Evolutionary conservation across 1,140 invertebrate genomes (phyloP), one percentile per base, ranked within the genome.

Genomic region (Ceratina calcarata): DNA sequence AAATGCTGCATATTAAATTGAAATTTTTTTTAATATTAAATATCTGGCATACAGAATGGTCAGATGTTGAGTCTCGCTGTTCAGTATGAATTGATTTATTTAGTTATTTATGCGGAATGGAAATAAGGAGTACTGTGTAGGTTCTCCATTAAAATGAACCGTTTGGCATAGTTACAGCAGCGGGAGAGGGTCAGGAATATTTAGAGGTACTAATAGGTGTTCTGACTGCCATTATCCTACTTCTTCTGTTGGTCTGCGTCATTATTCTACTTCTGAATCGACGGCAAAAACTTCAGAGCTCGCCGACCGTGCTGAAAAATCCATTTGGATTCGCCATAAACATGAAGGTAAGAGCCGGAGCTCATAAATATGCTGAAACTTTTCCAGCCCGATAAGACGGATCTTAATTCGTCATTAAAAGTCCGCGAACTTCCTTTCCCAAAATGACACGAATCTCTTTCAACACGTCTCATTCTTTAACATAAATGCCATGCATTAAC

Each of bases 191-290:
- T 78, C 94, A 96, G 81, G 94, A 95, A 73, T 95, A 95, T 88
- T 94, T 96, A 55, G 96, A 96, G 86, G 94, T 96, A 70, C 92
- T 96, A 68, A 96, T 96, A 80, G 96, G 96, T 27, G 95, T 96
- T 12, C 90, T 96, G 71, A 96, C 95, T 53, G 96, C 95, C 32
- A 94, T 96, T 76, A 95, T 96, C 87, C 93, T 96, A n/a, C 90
- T 96, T 18, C 90, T 96, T 53, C 88, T 96, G 13, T 90, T 95
- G 20, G 94, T 95, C 68, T 96, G 96, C 89, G 93, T 96, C 57
- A 93, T 96, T 62, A 95, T 96, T 74, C 91, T 96, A 66, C 92
- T 95, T 62, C 90, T 96, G 18, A 96, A 95, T 87, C 94, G 95
- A 76, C 93, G 95, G 72, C 94, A 96, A 79, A 95, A 95, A 83